Evolutionary conservation across 2,113 vertebrate species (phyloP).

Genomic region (Thomomys bottae): DNA sequence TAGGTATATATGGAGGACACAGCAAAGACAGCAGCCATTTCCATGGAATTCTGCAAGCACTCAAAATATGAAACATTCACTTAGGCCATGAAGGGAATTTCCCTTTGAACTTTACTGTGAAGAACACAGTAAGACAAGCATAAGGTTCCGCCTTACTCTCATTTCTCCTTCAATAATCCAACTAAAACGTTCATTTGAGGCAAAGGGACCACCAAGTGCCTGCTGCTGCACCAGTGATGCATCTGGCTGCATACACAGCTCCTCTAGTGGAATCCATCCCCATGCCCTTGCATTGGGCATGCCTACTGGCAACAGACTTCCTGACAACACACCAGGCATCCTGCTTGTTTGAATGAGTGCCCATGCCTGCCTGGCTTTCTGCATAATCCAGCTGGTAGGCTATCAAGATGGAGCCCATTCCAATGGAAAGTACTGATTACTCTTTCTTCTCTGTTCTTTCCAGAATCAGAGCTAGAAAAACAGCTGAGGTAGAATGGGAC

Average conservation of each 20-base stretch:
- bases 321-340: neutral
- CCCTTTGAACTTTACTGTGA: neutral
- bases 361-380: no score
- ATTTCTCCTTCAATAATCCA: neutral
- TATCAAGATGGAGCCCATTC: neutral
- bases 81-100: neutral
- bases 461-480: no score
- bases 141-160: neutral
- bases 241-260: no score
- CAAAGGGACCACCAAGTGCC: neutral
- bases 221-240: neutral
- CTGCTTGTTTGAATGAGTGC: neutral
- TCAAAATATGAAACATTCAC: neutral
- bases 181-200: neutral
- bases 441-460: no score
- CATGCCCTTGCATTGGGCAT: neutral
- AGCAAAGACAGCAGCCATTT: neutral
- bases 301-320: no score
- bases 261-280: fast-evolving
- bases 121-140: neutral
- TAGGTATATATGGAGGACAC: no score
- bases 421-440: neutral
- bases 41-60: neutral
- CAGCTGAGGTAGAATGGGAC: no score
- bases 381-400: neutral